These are phyloP conservation scores for Heterotilapia buettikoferi DNA, from an alignment of 2,113 vertebrate genomes.

Conservation along the genomic window DNA sequence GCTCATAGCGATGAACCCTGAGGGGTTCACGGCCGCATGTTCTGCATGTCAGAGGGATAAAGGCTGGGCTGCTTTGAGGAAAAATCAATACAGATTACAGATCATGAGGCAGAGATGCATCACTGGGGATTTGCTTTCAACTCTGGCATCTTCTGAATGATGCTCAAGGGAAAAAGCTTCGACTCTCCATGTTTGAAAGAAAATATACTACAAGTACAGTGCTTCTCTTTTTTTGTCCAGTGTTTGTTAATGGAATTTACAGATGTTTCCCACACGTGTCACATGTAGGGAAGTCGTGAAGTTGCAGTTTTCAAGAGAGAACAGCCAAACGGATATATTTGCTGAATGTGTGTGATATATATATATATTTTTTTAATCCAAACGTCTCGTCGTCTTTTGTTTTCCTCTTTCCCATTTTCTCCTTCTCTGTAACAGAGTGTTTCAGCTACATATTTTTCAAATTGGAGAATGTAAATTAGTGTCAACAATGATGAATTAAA, in stretches of 20 bases:
- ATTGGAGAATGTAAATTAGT: background rate
- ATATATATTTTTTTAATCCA: too few species aligned
- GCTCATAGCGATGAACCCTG: background rate
- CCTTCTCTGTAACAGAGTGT: background rate
- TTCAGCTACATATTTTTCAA: background rate
- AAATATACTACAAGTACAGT: background rate
- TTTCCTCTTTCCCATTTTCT: background rate
- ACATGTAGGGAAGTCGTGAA: background rate
- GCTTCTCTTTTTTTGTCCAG: background rate
- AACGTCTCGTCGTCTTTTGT: background rate
- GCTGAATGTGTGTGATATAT: background rate
- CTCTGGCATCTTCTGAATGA: background rate
- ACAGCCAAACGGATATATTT: background rate
- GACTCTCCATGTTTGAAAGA: background rate
- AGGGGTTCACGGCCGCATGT: constrained; percentile 15
- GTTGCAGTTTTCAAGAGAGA: background rate
- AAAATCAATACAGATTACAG: constrained; percentile 54
- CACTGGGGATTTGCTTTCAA: constrained; percentile 21
- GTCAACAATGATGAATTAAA: background rate
- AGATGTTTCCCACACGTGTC: background rate
- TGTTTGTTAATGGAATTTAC: background rate
- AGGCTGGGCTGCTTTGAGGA: constrained; percentile 1
- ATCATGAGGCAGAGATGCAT: background rate
- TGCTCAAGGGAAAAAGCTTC: background rate
- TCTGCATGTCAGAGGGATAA: constrained; percentile 13